Conservation (phyloP, 2,888 invertebrate genomes). For the Lasioglossum marginatum region DNA sequence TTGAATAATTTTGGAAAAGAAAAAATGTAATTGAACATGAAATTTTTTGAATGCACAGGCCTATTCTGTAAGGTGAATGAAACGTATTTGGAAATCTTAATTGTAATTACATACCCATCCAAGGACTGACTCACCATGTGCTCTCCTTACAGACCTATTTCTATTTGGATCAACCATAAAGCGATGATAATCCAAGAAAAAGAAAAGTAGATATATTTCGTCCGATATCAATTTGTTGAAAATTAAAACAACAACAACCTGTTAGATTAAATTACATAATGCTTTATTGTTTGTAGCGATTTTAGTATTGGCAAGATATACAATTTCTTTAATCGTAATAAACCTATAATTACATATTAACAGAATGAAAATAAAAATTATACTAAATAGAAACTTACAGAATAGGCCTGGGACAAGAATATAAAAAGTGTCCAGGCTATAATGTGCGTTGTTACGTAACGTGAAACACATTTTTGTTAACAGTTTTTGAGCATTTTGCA, state of each 20-base stretch:
- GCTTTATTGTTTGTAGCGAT: slow-evolving; percentile 78
- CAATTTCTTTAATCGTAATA: slow-evolving; percentile 74
- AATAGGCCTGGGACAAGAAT: slow-evolving; percentile 81
- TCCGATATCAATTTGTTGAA: slow-evolving; percentile 28
- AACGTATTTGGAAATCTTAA: slow-evolving; percentile 60
- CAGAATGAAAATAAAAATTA: slow-evolving; percentile 58
- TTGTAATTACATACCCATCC: slow-evolving; percentile 77
- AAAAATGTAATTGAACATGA: background rate
- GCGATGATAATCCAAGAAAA: slow-evolving; percentile 17
- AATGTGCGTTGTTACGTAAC: slow-evolving; percentile 66
- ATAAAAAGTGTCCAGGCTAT: slow-evolving; percentile 65
- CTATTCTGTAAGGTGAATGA: slow-evolving; percentile 81
- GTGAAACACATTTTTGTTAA: slow-evolving; percentile 55
- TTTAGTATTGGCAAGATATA: slow-evolving; percentile 82
- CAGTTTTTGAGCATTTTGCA: slow-evolving; percentile 55
- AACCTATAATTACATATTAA: slow-evolving; percentile 58
- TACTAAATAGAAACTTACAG: slow-evolving; percentile 78
- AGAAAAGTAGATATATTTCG: background rate
- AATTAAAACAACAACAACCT: slow-evolving; percentile 66
- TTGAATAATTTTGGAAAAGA: background rate
- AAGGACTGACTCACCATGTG: slow-evolving; percentile 60
- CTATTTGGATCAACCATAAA: slow-evolving; percentile 21
- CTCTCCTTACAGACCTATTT: slow-evolving; percentile 55
- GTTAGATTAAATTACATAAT: slow-evolving; percentile 76
- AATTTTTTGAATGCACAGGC: slow-evolving; percentile 70